Base-by-base conservation (phyloP, 2,888 invertebrate genomes). In the Drosophila differens region DNA sequence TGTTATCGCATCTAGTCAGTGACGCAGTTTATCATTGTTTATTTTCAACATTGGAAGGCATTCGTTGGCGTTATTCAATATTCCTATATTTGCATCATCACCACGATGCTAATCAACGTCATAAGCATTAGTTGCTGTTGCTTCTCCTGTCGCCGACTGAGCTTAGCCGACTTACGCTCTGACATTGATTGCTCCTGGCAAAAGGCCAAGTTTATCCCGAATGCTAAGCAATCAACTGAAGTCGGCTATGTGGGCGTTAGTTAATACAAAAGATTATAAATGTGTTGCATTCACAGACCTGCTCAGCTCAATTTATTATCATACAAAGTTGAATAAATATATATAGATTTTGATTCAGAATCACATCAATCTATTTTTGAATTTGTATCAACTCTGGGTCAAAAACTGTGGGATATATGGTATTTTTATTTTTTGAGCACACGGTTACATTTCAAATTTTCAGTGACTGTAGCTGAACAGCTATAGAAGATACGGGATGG, bases 1-100 rank as follows among this genome's bases (percentile, higher is more conserved):
- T 70, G 52, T 52, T 57, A 44, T 61, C 30, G 49, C 51, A 51
- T 39, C 19, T 47, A 41, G 30, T 32, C 35, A 47, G 62, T 69
- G 41, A 52, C 28, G 32, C 41, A 59, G 33, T 57, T 55, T 63
- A 55, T 70, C 65, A 51, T 76, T 66, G 66, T 63, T 66, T 66
- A 66, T 66, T 37, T 25, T 32, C 41, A 47, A n/a, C 25, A 64
- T 41, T 53, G 59, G 12, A 63, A 47, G 54, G 62, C 51, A 62
- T 4, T 62, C 37, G 70, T 51, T 39, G 35, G 44, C 53, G 19
- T 44, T 39, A 47, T 51, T 65, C 44, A 16, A 10, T 22, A 41
- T 70, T 51, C 7, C 28, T 25, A 3, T 41, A 7, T n/a, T 39
- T 54, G 12, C 16, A 7, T 25, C 39, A 52, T 49, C 39, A 25